Evolutionary conservation across 2,888 invertebrate genomes (phyloP), one percentile per base, ranked within the genome.

Genomic region (Cataglyphis cursor): DNA sequence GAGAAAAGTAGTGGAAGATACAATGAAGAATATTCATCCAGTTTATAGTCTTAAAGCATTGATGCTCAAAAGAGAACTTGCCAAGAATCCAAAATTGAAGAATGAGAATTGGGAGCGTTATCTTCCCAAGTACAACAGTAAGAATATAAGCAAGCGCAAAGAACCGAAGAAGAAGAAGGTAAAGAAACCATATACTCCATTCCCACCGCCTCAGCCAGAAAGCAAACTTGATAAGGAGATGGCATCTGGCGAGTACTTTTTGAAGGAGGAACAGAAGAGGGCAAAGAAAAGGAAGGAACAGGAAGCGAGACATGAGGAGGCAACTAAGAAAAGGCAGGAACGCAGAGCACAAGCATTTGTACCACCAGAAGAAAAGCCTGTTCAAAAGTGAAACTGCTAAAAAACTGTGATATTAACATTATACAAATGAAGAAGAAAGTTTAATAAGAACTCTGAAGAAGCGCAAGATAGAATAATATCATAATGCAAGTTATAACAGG

Each of bases 21-120:
- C 99, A 0, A 99, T 99, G 99, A 98, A 98, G 93, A 99, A 99
- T 95, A 97, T 99, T 80, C 99, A 99, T 96, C 99, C 99, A 0
- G 98, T 99, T 94, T 99, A 99, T 94, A 99, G 99, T 93, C 99
- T 99, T 1, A 98, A 99, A 95, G 97, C 98, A 2, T 95, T 99
- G 73, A 99, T 99, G 99, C 99, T 99, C 73, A 99, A 99, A 94
- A 96, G 97, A 90, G 99, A 99, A 95, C 95, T 99, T 81, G 97
- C 98, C 92, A 99, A 99, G 95, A 98, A 99, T 96, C 98, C 99
- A 0, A 97, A 97, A 92, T 94, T 99, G 78, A 97, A 97, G 94
- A 97, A 98, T 95, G 99, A 99, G 95, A 98, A 98, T 94, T 99
- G 99, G 99, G 98, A 99, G 54, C 96, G 99, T 87, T 99, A 99